Conservation (phyloP, 2,797 vertebrate species). For the Threskiornis aethiopicus region DNA sequence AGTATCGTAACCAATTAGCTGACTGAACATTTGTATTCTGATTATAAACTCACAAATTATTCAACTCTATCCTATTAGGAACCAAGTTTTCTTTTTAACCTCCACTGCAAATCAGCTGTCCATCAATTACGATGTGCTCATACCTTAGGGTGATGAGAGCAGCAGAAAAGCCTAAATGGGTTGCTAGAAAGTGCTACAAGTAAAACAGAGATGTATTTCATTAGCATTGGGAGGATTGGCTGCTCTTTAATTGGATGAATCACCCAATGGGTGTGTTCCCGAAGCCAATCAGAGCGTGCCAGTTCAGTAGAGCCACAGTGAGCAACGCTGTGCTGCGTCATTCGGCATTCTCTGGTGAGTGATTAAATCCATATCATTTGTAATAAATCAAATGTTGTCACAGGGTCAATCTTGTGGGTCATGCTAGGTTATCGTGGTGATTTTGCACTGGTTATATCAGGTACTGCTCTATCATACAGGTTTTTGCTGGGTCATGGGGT, state of each 20-base stretch:
- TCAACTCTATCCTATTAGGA: not conserved
- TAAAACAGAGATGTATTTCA: constrained; percentile 41
- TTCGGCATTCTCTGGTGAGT: not conserved
- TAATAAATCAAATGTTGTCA: constrained; percentile 8
- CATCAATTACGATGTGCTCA: not conserved
- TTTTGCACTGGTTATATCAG: not conserved
- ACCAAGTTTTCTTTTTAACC: not conserved
- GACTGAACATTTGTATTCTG: not conserved
- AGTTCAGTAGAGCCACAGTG: constrained; percentile 45
- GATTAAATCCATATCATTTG: constrained; percentile 44
- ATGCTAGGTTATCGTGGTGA: not conserved
- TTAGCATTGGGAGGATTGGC: constrained; percentile 22
- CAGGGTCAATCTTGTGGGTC: not conserved
- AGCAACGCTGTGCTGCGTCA: constrained; percentile 47
- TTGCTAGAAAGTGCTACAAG: constrained; percentile 59
- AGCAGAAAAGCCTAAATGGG: constrained; percentile 3
- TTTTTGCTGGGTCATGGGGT: not conserved
- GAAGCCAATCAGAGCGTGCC: constrained; percentile 30
- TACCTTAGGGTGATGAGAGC: constrained; percentile 10
- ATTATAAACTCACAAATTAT: not conserved
- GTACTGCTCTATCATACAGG: constrained; percentile 1
- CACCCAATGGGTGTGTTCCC: constrained; percentile 40
- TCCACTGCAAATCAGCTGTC: not conserved
- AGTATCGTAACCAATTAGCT: not conserved
- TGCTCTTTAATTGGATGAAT: constrained; percentile 57